Conservation (phyloP, 2,888 invertebrate genomes). For the Amphiduros pacificus region DNA sequence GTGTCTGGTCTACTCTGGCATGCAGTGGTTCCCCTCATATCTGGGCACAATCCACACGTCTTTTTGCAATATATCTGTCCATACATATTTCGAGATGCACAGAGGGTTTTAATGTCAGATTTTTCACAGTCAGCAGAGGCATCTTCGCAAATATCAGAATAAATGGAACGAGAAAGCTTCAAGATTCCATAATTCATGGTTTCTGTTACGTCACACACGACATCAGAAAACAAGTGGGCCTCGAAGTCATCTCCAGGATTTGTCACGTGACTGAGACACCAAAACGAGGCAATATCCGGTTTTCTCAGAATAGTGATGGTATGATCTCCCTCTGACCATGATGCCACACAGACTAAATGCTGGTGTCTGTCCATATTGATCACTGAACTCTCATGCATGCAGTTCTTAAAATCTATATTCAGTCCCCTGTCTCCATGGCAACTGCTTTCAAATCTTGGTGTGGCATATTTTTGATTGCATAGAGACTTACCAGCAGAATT, state of each 20-base stretch:
- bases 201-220: neutral
- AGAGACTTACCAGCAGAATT: neutral
- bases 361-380: neutral
- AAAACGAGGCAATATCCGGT: neutral
- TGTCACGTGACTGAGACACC: neutral
- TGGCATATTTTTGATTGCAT: neutral
- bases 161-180: neutral
- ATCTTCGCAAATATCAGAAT: neutral
- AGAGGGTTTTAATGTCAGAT: neutral
- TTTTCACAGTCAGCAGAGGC: neutral
- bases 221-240: neutral
- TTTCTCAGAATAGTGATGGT: neutral
- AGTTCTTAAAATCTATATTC: neutral
- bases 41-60: neutral
- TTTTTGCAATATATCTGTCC: neutral
- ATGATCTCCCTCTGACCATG: neutral
- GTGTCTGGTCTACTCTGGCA: neutral
- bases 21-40: neutral
- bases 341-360: neutral
- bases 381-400: neutral
- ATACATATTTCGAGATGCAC: neutral
- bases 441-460: neutral
- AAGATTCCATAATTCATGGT: neutral
- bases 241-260: neutral
- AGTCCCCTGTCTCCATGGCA: neutral